Conservation (phyloP, 2,113 vertebrate species). For the Cervus canadensis region DNA sequence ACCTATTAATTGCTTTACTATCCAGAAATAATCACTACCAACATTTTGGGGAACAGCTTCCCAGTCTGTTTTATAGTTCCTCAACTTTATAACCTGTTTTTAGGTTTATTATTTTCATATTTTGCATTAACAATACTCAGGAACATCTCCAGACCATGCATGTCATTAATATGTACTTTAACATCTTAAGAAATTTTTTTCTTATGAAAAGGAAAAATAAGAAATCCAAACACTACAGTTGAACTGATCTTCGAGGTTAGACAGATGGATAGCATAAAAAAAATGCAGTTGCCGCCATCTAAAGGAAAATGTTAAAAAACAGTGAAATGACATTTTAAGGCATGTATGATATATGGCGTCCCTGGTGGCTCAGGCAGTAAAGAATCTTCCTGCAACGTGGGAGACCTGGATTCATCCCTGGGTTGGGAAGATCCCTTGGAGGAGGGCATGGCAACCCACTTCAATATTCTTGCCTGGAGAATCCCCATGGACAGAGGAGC, state of each 20-base stretch:
- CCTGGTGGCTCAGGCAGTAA: neutral
- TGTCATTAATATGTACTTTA: slow-evolving; percentile 13
- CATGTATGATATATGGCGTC: neutral
- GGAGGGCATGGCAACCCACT: neutral
- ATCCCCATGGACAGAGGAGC: neutral
- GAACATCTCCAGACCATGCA: neutral
- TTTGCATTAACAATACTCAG: neutral
- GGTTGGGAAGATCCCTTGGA: neutral
- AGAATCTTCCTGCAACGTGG: neutral
- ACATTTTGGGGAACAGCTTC: neutral
- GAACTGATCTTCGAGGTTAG: neutral
- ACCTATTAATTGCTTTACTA: neutral
- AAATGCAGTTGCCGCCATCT: slow-evolving; percentile 29
- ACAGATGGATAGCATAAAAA: neutral
- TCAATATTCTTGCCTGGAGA: neutral
- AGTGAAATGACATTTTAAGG: neutral
- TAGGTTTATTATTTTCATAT: neutral
- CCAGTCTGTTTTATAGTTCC: neutral
- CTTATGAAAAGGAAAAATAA: slow-evolving; percentile 16
- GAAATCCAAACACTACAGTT: neutral
- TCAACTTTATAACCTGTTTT: neutral
- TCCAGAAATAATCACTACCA: neutral
- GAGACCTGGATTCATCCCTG: neutral
- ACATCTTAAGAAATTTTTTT: neutral
- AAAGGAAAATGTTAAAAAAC: neutral